phyloP scores from a whole-genome alignment of 2,888 invertebrate genomes.

The Sinotaia quadrata region DNA sequence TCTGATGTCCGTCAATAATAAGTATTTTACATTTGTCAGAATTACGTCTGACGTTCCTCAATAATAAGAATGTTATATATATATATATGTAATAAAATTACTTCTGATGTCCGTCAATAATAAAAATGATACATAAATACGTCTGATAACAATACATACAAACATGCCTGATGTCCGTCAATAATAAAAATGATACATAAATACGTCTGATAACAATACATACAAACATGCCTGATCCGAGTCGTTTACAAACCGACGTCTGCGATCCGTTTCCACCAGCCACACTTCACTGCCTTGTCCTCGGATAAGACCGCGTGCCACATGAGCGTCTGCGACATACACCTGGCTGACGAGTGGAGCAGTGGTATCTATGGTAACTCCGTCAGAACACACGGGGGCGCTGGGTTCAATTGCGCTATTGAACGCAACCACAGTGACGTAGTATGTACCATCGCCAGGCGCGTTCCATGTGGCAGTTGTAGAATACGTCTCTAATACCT shows the following conservation, averaged over 20 bases:
- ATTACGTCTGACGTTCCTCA: no score
- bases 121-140: no score
- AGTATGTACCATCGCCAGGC: constrained; percentile 41
- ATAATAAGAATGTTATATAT: no score
- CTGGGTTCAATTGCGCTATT: constrained; percentile 52
- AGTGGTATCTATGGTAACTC: constrained; percentile 43
- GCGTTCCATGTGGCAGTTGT: constrained; percentile 38
- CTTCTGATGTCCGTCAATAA: no score
- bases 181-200: no score
- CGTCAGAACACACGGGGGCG: constrained; percentile 56
- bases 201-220: no score
- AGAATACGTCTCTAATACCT: constrained; percentile 38
- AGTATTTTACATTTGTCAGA: no score
- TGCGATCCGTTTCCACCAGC: constrained; percentile 35
- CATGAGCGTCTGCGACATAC: constrained; percentile 36
- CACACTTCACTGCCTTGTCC: constrained; percentile 33
- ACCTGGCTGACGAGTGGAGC: constrained; percentile 39
- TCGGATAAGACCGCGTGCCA: constrained; percentile 43
- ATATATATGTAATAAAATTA: no score
- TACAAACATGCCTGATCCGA: constrained; percentile 38
- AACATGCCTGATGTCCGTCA: no score
- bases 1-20: no score
- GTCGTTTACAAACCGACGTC: constrained; percentile 31
- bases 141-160: no score
- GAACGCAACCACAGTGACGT: constrained; percentile 52